Base-by-base conservation (phyloP, 2,888 invertebrate species). In the Cataglyphis rosenhaueri region DNA sequence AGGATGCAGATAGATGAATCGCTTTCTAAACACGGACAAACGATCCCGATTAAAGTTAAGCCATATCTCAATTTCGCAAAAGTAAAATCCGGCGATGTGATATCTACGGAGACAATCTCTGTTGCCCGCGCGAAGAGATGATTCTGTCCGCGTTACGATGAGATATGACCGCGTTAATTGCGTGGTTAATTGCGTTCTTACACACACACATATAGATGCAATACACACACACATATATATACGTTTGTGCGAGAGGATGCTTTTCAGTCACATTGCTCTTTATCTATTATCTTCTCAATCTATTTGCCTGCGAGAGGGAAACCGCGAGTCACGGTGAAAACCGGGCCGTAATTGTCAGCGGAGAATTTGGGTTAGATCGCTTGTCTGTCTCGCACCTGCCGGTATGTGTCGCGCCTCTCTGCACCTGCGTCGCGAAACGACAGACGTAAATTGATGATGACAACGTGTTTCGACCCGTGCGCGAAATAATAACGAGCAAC, bases 221-320 rank as follows among this genome's bases (percentile, higher is more conserved):
- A 12, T n/a, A 18, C 4, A 18, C 55, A 5, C 12, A 21, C 21
- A 21, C n/a, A n/a, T n/a, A n/a, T 25, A 3, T 25, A 21, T 15
- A 10, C 12, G 3, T 25, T 9, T 10, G 57, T 10, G 25, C 18
- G 44, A 65, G 41, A 25, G n/a, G 61, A 59, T 35, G 29, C 35
- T 15, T n/a, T 48, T 44, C 62, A 21, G 61, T 64, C 70, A 38
- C 41, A 52, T 59, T 75, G 21, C 32, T 35, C 82, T 78, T 52
- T 83, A 76, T 84, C 81, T 29, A 66, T 83, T 85, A 89, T 90
- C 87, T 90, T 83, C 88, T 83, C 86, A 59, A 83, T 84, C 86
- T 85, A 85, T 89, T 91, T 89, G 84, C 73, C 85, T 70, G 83
- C 87, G 90, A 91, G 90, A 91, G 90, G 91, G 90, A 91, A 90